Evolutionary conservation across 30 jellyfish, hydroid and myxozoan genomes (phyloP).

Genomic region (Pelagia noctiluca): DNA sequence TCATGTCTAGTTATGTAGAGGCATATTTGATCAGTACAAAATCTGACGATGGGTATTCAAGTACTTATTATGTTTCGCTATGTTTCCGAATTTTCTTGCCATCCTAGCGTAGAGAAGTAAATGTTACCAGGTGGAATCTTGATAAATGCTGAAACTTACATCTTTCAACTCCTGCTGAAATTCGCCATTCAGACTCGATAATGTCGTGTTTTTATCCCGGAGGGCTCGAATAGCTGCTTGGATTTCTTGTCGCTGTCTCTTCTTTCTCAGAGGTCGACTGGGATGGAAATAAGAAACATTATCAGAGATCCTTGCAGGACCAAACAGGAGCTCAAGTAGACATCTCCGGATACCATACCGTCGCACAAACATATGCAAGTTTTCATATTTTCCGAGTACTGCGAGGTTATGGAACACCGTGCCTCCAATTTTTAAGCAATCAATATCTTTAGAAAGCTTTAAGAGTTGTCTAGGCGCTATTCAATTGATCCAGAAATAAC

Average conservation of each 20-base stretch:
- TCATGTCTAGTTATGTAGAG: background rate
- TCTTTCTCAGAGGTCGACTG: constrained; percentile 82
- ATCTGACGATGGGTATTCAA: background rate
- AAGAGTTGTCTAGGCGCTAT: constrained; percentile 1
- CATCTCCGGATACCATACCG: constrained; percentile 1
- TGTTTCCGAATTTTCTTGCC: background rate
- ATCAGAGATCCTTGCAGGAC: background rate
- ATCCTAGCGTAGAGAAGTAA: background rate
- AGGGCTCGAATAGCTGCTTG: constrained; percentile 83
- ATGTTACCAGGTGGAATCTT: background rate
- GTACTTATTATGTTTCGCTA: background rate
- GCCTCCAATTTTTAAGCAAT: background rate
- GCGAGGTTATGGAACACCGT: constrained; percentile 1
- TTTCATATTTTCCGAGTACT: background rate
- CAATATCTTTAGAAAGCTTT: background rate
- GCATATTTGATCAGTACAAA: background rate
- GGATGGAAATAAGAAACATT: background rate
- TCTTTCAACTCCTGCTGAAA: constrained; percentile 80
- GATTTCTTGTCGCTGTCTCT: constrained; percentile 81
- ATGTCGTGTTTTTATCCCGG: constrained; percentile 75
- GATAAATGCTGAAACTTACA: constrained; percentile 52
- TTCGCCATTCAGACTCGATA: constrained; percentile 72
- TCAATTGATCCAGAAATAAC: background rate
- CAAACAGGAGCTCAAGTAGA: too few relatives aligned
- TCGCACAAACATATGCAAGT: background rate